A percentile compares a stretch with the other conserved stretches of the same genome.
phyloP scores from a whole-genome alignment of 1,140 invertebrate genomes.

The Apis cerana region DNA sequence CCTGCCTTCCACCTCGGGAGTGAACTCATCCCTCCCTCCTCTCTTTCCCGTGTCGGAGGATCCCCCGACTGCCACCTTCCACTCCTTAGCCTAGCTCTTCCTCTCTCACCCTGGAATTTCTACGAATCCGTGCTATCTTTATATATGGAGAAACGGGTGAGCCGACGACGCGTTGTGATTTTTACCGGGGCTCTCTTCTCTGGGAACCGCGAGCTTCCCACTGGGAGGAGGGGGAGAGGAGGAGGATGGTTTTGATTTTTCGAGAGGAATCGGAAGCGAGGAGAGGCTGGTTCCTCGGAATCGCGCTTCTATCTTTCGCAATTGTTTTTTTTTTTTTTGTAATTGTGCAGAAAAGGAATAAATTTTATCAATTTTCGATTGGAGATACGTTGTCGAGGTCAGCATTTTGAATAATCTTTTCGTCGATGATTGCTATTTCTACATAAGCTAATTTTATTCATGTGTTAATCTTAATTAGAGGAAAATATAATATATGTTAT shows the following conservation, averaged over 20 bases:
- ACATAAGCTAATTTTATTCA: no score
- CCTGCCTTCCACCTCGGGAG: constrained; percentile 55
- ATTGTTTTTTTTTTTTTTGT: no score
- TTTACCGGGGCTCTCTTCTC: constrained; percentile 32
- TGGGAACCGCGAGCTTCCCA: constrained; percentile 22
- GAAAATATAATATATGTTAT: no score
- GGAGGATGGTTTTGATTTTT: constrained; percentile 62
- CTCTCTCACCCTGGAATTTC: constrained; percentile 58
- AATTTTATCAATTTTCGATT: constrained; percentile 6
- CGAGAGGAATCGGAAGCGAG: constrained; percentile 59
- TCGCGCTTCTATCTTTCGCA: neutral
- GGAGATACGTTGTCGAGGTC: no score
- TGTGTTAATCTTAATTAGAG: no score
- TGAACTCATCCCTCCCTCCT: constrained; percentile 13
- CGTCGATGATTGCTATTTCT: no score
- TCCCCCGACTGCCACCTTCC: constrained; percentile 11
- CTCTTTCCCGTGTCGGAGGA: constrained; percentile 22
- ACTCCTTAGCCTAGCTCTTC: neutral
- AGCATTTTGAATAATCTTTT: no score
- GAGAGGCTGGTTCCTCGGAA: constrained; percentile 23
- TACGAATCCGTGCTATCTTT: constrained; percentile 67
- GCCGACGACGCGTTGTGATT: constrained; percentile 52
- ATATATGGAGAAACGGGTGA: constrained; percentile 58
- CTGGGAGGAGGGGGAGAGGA: neutral
- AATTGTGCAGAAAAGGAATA: constrained; percentile 11